A percentile compares a stretch with the other conserved stretches of the same genome.
Conservation (phyloP, 2,888 invertebrate genomes). For the Apamea epomidion region DNA sequence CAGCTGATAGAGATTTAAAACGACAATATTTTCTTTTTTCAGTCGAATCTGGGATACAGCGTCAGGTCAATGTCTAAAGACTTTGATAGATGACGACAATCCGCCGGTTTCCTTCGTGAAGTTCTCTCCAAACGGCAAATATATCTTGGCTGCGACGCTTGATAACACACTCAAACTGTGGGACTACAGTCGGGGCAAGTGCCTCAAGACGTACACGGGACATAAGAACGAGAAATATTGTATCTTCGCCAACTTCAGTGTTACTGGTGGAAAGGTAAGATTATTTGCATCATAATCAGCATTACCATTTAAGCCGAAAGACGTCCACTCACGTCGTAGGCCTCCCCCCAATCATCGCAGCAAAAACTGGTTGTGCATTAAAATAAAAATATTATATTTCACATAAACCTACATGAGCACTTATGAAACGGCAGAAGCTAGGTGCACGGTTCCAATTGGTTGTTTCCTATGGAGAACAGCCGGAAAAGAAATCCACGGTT, state of each 20-base stretch:
- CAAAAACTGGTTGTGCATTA: not conserved
- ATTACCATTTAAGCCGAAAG: not conserved
- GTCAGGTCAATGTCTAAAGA: slow-evolving; percentile 99
- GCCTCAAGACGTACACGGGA: slow-evolving; percentile 99
- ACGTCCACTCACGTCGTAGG: not conserved
- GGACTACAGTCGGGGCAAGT: slow-evolving; percentile 99
- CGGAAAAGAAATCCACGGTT: no score
- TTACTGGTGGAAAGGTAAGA: slow-evolving; percentile 99
- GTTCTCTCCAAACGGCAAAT: slow-evolving; percentile 99
- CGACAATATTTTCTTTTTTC: slow-evolving; percentile 71
- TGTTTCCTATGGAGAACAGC: no score
- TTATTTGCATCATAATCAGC: not conserved
- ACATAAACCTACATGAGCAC: no score
- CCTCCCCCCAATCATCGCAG: not conserved
- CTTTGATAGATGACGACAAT: slow-evolving; percentile 99
- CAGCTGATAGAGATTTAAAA: not conserved
- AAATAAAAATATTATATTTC: no score
- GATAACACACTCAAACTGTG: slow-evolving; percentile 99
- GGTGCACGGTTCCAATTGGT: no score
- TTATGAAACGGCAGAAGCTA: no score
- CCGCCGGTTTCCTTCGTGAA: slow-evolving; percentile 99
- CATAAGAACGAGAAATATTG: slow-evolving; percentile 99
- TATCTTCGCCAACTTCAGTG: slow-evolving; percentile 99
- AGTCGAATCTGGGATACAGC: slow-evolving; percentile 99
- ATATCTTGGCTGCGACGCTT: slow-evolving; percentile 99